phyloP scores from a whole-genome alignment of 2,113 vertebrate species.

The Strigops habroptila region DNA sequence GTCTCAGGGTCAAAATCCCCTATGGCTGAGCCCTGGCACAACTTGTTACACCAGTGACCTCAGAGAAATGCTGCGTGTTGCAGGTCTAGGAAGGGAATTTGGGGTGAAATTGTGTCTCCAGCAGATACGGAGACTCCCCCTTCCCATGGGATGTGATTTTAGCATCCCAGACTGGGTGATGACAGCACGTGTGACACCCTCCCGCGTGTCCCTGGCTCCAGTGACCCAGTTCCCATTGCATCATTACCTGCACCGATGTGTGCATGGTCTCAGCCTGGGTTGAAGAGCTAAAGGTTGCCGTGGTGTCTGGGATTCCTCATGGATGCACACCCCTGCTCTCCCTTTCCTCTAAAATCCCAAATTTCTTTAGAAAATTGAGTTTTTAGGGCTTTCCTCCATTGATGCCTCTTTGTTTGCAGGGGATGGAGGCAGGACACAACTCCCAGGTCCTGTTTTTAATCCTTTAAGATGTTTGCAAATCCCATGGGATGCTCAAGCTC shows the following conservation, averaged over 20 bases:
- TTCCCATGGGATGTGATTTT: neutral
- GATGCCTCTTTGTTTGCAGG: neutral
- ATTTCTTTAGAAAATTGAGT: neutral
- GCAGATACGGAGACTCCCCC: neutral
- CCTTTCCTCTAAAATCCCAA: neutral
- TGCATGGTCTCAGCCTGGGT: neutral
- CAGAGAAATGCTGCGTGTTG: rapidly evolving
- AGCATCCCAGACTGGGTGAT: neutral
- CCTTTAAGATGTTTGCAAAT: neutral
- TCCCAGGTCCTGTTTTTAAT: neutral
- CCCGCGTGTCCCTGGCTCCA: rapidly evolving
- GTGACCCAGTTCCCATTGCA: neutral
- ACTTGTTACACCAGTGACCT: neutral
- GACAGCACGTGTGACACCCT: neutral
- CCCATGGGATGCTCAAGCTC: neutral
- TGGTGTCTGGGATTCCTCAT: neutral
- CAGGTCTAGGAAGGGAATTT: neutral
- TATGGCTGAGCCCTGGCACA: neutral
- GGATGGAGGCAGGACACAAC: neutral
- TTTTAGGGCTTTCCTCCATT: neutral
- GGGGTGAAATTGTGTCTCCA: neutral
- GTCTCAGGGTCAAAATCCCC: neutral
- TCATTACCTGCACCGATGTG: neutral
- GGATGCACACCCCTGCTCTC: neutral
- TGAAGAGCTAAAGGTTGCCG: neutral